Evolutionary conservation across 2,113 vertebrate genomes (phyloP), one percentile per base, ranked within the genome.

Genomic region (Gadus chalcogrammus): DNA sequence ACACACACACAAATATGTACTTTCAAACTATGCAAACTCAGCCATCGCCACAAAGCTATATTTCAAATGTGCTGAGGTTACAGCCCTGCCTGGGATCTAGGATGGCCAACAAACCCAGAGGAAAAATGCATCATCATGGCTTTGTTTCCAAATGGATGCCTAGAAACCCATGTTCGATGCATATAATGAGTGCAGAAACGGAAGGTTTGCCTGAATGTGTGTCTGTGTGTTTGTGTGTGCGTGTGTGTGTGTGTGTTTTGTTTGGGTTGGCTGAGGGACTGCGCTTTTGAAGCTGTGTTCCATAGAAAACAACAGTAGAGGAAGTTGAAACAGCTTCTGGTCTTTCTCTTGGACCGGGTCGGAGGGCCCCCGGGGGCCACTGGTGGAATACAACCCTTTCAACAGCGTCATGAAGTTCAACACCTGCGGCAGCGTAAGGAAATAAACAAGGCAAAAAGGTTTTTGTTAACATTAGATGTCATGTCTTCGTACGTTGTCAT

Each of bases 241-340:
- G 71, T 31, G 75, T 68, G 69, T 65, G 58, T 52, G 71, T 31
- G 75, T 68, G 69, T 65, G 58, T 52, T 13, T 74, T 71, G 78
- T 72, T 83, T 71, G 73, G 72, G 70, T 80, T 74, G 75, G 72
- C 77, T 78, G 62, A 2, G 38, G 8, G 18, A 52, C 80, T 76
- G 55, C 70, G 73, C 74, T 74, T 85, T 90, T 88, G 81, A 89
- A 85, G 78, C 82, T 74, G 74, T 85, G 83, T 82, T 85, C 76
- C 84, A 78, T 84, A 72, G 78, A 82, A 84, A 86, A 86, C 79
- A 87, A 86, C 78, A 80, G 84, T 18, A 65, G 72, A 90, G 88
- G 88, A 91, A 86, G 82, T 81, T 70, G 71, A 87, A 86, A 78
- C 76, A 80, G 87, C 84, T 90, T 86, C 88, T 89, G 88, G 88